Conservation (phyloP, 2,888 invertebrate genomes). For the Sphaerophoria taeniata region DNA sequence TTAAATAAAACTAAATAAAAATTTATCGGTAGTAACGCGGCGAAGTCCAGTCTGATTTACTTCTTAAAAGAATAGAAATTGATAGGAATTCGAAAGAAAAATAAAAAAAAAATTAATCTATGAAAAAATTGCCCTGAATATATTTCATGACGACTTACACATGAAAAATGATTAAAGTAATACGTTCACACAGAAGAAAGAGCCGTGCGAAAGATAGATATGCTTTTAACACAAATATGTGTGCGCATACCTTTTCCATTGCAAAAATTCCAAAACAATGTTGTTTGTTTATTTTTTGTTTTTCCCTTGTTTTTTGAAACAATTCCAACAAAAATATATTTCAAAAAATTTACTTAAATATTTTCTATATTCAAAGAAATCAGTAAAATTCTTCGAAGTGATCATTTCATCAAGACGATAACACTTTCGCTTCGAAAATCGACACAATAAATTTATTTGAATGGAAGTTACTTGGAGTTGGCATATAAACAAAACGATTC, state of each 20-base stretch:
- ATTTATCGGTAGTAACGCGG: constrained; percentile 52
- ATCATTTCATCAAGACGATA: not conserved
- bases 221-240: constrained; percentile 65
- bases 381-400: not conserved
- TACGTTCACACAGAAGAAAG: constrained; percentile 63
- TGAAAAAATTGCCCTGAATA: constrained; percentile 72
- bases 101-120: constrained; percentile 47
- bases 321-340: too few relatives aligned
- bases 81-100: constrained; percentile 62
- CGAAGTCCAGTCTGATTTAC: constrained; percentile 62
- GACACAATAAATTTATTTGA: not conserved
- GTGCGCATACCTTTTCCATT: constrained; percentile 71
- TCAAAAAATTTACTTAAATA: too few relatives aligned
- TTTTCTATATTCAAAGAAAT: too few relatives aligned
- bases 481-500: not conserved
- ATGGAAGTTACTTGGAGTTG: not conserved
- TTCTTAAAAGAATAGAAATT: constrained; percentile 67
- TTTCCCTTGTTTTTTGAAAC: too few relatives aligned
- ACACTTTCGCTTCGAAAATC: not conserved
- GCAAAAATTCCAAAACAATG: constrained; percentile 48
- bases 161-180: constrained; percentile 65
- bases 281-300: too few relatives aligned
- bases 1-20: constrained; percentile 29
- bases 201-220: constrained; percentile 63
- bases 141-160: constrained; percentile 73